Percentiles rank a stretch among this genome's conserved stretches.
phyloP scores from a whole-genome alignment of 2,797 vertebrate species.

The Botia kubotai region DNA sequence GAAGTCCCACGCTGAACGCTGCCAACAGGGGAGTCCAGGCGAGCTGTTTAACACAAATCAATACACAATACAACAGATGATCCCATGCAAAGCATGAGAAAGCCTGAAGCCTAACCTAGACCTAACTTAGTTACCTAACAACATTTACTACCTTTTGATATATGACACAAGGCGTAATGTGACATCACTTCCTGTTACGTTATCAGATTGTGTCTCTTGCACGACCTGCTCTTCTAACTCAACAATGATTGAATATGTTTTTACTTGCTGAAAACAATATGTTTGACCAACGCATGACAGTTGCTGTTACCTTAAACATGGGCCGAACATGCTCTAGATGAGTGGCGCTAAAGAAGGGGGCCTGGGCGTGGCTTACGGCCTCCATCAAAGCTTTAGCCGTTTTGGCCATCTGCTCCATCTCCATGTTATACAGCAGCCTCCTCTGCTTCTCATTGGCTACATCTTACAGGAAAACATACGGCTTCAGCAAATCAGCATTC shows the following conservation, averaged over 20 bases:
- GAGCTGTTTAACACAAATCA: constrained; percentile 75
- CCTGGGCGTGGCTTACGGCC: constrained; percentile 94
- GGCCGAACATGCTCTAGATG: constrained; percentile 95
- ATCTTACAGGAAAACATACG: constrained; percentile 66
- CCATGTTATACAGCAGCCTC: constrained; percentile 92
- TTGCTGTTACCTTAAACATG: constrained; percentile 92
- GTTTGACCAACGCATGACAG: neutral
- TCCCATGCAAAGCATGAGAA: too few species aligned
- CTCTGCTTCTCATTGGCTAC: constrained; percentile 94
- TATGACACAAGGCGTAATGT: neutral
- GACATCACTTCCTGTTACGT: constrained; percentile 8
- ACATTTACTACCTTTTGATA: too few species aligned
- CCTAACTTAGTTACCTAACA: neutral
- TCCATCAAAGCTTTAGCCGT: constrained; percentile 98
- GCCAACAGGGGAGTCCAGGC: constrained; percentile 94
- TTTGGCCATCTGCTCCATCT: constrained; percentile 99
- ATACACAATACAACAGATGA: neutral
- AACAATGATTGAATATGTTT: neutral
- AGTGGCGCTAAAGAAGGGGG: constrained; percentile 94
- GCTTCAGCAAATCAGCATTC: neutral
- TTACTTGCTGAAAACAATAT: neutral
- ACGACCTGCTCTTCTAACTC: neutral
- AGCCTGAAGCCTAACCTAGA: too few species aligned
- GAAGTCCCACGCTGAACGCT: constrained; percentile 93
- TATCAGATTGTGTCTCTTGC: neutral